These are phyloP conservation scores for Mongoloraphidia duomilia DNA, from an alignment of 2,888 invertebrate genomes.

Conservation along the genomic window DNA sequence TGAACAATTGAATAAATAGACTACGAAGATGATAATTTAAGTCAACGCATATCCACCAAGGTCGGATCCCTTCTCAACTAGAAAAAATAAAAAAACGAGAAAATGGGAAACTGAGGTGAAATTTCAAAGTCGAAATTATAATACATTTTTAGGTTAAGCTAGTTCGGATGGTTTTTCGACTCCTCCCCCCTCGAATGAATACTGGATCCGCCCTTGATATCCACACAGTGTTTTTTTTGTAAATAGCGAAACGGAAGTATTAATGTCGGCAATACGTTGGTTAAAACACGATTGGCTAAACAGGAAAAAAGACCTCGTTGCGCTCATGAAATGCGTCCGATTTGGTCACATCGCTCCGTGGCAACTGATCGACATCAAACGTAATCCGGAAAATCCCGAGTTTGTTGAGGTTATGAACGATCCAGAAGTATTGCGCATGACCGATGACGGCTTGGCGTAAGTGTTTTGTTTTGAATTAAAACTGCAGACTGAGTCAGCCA, in stretches of 20 bases:
- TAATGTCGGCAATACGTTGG: conserved; percentile 73
- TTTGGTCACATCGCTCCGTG: conserved; percentile 69
- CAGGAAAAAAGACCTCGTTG: conserved; percentile 39
- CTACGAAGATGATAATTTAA: conserved; percentile 1
- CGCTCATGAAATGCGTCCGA: conserved; percentile 54
- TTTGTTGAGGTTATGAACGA: conserved; percentile 53
- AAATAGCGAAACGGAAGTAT: conserved; percentile 53
- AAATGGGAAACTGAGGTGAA: no score
- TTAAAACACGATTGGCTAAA: conserved; percentile 53
- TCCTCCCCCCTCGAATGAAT: no score
- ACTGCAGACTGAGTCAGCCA: no score
- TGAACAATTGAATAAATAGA: no score
- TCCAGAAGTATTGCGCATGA: conserved; percentile 56
- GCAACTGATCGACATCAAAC: conserved; percentile 63
- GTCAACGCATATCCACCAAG: not conserved
- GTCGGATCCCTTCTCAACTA: no score
- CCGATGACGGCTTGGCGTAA: conserved; percentile 68
- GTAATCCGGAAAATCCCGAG: conserved; percentile 57
- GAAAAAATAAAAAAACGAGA: no score
- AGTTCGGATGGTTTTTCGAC: no score
- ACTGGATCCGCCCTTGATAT: no score
- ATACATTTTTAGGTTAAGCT: no score
- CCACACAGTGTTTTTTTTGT: no score
- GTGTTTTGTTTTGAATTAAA: conserved; percentile 19
- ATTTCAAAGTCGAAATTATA: no score